phyloP scores from a whole-genome alignment of 2,888 invertebrate species.

The Drosophila diplacantha region DNA sequence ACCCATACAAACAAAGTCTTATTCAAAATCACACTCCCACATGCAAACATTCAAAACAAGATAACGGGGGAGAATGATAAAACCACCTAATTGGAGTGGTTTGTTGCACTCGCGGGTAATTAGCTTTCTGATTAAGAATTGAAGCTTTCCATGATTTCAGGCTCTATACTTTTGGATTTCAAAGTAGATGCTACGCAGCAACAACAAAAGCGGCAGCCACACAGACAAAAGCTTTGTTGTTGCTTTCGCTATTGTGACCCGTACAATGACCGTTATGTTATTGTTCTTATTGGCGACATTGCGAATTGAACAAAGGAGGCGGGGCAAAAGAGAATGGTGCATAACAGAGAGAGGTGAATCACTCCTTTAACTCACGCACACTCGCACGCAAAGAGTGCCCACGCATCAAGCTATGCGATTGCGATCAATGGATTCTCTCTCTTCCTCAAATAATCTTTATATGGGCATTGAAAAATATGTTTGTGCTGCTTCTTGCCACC shows the following conservation, averaged over 20 bases:
- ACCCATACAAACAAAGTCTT: slow-evolving; percentile 14
- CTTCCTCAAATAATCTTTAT: slow-evolving; percentile 55
- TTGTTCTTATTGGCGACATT: slow-evolving; percentile 43
- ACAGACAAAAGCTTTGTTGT: slow-evolving; percentile 18
- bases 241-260: slow-evolving; percentile 16
- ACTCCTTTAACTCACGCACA: slow-evolving; percentile 38
- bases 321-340: slow-evolving; percentile 20
- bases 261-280: slow-evolving; percentile 56
- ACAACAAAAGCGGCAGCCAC: slow-evolving; percentile 3
- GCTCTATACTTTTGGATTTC: slow-evolving; percentile 23
- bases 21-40: slow-evolving; percentile 8
- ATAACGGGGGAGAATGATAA: slow-evolving; percentile 25
- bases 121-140: slow-evolving; percentile 47
- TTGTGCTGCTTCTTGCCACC: slow-evolving; percentile 64
- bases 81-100: slow-evolving; percentile 32
- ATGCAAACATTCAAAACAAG: slow-evolving; percentile 1
- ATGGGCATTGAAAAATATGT: slow-evolving; percentile 63
- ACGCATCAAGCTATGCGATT: slow-evolving; percentile 36
- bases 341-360: slow-evolving; percentile 55
- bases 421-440: slow-evolving; percentile 62
- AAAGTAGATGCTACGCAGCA: slow-evolving; percentile 24
- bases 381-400: slow-evolving; percentile 26
- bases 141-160: slow-evolving; percentile 24
- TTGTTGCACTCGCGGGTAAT: slow-evolving; percentile 39
- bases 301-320: slow-evolving; percentile 48